A percentile compares a stretch with the other conserved stretches of the same genome.
phyloP scores from a whole-genome alignment of 2,797 vertebrate genomes.

The Rhynchotus rufescens region DNA sequence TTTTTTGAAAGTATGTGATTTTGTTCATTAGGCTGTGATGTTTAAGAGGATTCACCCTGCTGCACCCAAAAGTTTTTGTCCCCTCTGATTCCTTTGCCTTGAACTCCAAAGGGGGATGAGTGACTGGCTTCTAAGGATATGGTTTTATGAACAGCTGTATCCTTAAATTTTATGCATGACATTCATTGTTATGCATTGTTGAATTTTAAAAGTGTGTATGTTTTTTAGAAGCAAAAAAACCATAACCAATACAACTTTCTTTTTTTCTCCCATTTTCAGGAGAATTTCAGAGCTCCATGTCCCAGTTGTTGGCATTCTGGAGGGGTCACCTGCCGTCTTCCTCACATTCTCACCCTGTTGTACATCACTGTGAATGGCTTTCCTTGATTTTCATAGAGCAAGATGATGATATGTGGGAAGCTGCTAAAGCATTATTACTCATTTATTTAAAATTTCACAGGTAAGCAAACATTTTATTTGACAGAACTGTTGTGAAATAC shows the following conservation, averaged over 20 bases:
- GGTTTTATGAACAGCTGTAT: background rate
- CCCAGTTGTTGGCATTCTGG: slow-evolving; percentile 81
- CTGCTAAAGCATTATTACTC: slow-evolving; percentile 83
- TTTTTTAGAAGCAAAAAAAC: background rate
- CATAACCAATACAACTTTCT: background rate
- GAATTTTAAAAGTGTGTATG: background rate
- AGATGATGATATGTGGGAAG: slow-evolving; percentile 96
- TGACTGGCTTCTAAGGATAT: background rate
- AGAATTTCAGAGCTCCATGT: slow-evolving; percentile 71
- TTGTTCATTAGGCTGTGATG: background rate
- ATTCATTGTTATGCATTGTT: background rate
- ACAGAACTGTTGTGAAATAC: background rate
- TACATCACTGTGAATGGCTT: slow-evolving; percentile 87
- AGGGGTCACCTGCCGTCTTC: slow-evolving; percentile 56
- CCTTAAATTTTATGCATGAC: background rate
- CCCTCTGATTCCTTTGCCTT: background rate
- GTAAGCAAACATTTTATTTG: slow-evolving; percentile 61
- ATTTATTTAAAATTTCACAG: slow-evolving; percentile 85
- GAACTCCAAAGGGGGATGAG: background rate
- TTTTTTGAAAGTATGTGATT: background rate
- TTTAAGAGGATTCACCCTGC: background rate
- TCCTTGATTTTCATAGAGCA: slow-evolving; percentile 90
- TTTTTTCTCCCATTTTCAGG: slow-evolving; percentile 10
- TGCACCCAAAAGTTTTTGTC: background rate
- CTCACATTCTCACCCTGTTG: background rate